Conservation (phyloP, 2,113 vertebrate genomes). For the Macquaria australasica region DNA sequence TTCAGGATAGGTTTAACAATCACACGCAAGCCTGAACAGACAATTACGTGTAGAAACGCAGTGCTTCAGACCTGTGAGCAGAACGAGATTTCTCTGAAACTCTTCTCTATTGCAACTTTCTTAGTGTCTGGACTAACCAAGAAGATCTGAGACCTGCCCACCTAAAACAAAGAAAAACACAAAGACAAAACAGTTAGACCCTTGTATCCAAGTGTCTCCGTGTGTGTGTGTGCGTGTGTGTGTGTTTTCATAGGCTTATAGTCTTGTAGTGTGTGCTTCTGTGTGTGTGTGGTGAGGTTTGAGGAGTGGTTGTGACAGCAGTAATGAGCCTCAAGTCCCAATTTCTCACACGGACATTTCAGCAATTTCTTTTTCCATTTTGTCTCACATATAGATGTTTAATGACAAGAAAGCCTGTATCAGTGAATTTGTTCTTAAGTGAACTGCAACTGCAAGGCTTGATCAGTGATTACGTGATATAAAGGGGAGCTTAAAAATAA, state of each 20-base stretch:
- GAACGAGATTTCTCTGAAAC: slow-evolving; percentile 99
- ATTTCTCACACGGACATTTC: not conserved
- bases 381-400: not conserved
- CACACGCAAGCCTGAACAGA: not conserved
- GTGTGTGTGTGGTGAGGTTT: slow-evolving; percentile 2
- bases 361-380: not conserved
- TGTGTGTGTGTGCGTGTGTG: not conserved
- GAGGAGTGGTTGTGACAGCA: not conserved
- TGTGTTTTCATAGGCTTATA: not conserved
- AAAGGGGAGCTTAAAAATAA: not conserved
- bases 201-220: not conserved
- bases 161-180: slow-evolving; percentile 83
- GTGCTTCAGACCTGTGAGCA: slow-evolving; percentile 93
- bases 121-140: slow-evolving; percentile 99
- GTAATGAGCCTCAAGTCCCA: not conserved
- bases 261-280: slow-evolving; percentile 3
- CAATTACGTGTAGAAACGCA: not conserved
- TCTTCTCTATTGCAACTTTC: slow-evolving; percentile 96
- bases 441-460: not conserved
- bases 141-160: slow-evolving; percentile 96
- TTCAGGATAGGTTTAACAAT: not conserved
- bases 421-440: not conserved
- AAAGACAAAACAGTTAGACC: slow-evolving; percentile 37
- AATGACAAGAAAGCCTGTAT: not conserved
- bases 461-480: not conserved